Base-by-base conservation (phyloP, 1,140 invertebrate species). In the Anagrus nilaparvatae region DNA sequence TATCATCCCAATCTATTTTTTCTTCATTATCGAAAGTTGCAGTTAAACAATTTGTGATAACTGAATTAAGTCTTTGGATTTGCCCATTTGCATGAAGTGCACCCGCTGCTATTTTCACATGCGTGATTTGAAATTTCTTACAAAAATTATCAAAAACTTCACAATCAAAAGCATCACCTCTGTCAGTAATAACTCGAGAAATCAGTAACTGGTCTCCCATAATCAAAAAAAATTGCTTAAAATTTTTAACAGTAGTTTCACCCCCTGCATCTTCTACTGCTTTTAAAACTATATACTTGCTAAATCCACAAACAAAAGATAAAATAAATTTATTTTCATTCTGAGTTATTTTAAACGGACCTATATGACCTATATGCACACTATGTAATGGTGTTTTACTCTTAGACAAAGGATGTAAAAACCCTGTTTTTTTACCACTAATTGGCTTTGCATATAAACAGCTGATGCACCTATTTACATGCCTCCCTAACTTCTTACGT, bases 81-180 rank as follows among this genome's bases (percentile, higher is more conserved):
- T 64, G 56, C 5, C 60, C 56, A 40, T 60, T 63, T 27, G 51
- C 44, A 20, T 52, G 34, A 4, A 54, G 59, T 10, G 58, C 59
- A 13, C 50, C 59, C 0, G 53, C 56, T 2, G 57, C 45, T 16
- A 54, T 56, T 45, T 53, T 49, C 21, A 59, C 49, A 21, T 59
- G 54, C 24, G 50, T 44, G 16, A 60, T 51, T 23, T 49, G 25
- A 16, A 47, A 33, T n/a, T n/a, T n/a, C n/a, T n/a, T n/a, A n/a
- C n/a, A n/a, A n/a, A n/a, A n/a, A n/a, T n/a, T n/a, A n/a, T 24
- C 29, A 9, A 46, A 46, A 5, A 18, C 7, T 19, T 25, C 17
- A 2, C 33, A 28, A 4, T 28, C 33, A 28, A 33, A 47, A 10
- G 40, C 40, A 10, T 20, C 23, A 1, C 42, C 39, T 30, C 23